Evolutionary conservation across 2,113 vertebrate species (phyloP).

Genomic region (Anguilla rostrata): DNA sequence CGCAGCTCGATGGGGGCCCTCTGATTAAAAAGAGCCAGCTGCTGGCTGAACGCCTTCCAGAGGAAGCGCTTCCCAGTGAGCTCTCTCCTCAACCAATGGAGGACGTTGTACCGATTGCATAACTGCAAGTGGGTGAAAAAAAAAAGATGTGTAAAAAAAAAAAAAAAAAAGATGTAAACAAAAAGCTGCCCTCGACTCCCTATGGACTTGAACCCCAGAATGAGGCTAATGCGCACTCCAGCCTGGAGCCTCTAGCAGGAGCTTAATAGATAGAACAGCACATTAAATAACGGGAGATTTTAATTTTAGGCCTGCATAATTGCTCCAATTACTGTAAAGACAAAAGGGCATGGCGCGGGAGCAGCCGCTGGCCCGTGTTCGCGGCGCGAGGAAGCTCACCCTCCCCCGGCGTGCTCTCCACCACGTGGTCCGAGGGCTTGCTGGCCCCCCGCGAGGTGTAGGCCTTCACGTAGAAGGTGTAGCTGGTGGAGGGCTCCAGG

Average conservation of each 20-base stretch:
- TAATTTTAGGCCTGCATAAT: neutral
- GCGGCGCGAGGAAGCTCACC: constrained; percentile 67
- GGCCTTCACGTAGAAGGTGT: constrained; percentile 95
- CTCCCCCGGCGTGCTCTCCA: constrained; percentile 88
- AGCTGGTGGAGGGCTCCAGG: constrained; percentile 90
- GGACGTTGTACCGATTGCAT: too few relatives aligned
- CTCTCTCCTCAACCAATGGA: too few relatives aligned
- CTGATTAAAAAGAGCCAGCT: too few relatives aligned
- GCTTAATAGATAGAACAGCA: neutral
- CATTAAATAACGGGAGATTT: neutral
- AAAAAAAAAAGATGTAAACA: neutral
- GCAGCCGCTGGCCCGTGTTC: neutral
- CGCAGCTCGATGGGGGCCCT: too few relatives aligned
- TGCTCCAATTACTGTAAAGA: neutral
- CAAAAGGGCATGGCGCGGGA: neutral
- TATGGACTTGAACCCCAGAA: neutral
- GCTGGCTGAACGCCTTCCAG: too few relatives aligned
- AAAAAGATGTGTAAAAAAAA: too few relatives aligned
- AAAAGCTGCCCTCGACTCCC: neutral
- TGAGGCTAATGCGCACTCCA: too few relatives aligned
- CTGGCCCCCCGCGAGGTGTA: constrained; percentile 94
- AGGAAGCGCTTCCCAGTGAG: too few relatives aligned
- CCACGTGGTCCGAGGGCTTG: constrained; percentile 80
- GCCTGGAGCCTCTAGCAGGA: neutral
- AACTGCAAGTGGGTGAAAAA: too few relatives aligned